Evolutionary conservation across 1,140 invertebrate species (phyloP).

Genomic region (Oncopeltus fasciatus): DNA sequence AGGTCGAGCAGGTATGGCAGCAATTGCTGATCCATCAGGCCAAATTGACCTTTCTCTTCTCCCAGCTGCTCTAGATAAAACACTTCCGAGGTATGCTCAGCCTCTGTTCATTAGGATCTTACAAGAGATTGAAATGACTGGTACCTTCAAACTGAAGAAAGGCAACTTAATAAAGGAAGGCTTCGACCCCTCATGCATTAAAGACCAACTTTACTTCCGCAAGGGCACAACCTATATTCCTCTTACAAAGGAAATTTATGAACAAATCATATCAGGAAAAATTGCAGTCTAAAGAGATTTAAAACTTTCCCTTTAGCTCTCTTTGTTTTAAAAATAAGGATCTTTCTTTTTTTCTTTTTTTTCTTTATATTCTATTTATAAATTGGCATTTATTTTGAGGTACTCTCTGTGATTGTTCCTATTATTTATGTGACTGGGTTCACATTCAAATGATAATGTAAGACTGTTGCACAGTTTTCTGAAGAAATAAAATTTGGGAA

Average conservation of each 20-base stretch:
- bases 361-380: no score
- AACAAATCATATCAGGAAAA: slow-evolving; percentile 35
- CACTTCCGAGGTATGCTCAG: slow-evolving; percentile 72
- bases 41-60: slow-evolving; percentile 50
- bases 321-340: no score
- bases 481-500: no score
- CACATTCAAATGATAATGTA: no score
- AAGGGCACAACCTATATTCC: slow-evolving; percentile 34
- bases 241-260: slow-evolving; percentile 36
- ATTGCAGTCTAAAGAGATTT: no score
- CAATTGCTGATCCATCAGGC: slow-evolving; percentile 65
- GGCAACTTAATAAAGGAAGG: slow-evolving; percentile 47
- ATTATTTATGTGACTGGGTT: no score
- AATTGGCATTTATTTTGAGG: no score
- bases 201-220: slow-evolving; percentile 59
- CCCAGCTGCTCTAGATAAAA: slow-evolving; percentile 43
- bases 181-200: slow-evolving; percentile 61
- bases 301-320: no score
- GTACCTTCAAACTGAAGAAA: slow-evolving; percentile 88
- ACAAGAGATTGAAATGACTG: slow-evolving; percentile 69
- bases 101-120: slow-evolving; percentile 79
- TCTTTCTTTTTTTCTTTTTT: no score
- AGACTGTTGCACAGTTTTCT: no score
- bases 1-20: slow-evolving; percentile 90
- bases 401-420: no score